Conservation (phyloP, 2,113 vertebrate genomes). For the Microtus montanus region DNA sequence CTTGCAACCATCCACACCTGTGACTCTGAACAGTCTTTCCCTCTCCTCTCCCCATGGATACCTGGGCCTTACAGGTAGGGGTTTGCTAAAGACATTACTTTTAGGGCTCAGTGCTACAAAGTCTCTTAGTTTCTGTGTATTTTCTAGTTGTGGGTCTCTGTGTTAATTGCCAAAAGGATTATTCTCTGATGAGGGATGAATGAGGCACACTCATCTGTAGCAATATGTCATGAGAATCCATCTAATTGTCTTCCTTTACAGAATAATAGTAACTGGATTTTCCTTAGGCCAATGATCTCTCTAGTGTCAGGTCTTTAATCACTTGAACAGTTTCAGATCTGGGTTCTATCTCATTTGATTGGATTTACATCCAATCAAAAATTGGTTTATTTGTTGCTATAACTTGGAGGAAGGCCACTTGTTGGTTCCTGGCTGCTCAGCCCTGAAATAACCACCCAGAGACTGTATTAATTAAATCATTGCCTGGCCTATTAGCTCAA, state of each 20-base stretch:
- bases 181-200: background rate
- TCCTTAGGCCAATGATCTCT: background rate
- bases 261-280: background rate
- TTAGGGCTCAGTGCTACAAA: background rate
- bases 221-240: background rate
- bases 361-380: background rate
- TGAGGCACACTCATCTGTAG: background rate
- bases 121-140: background rate
- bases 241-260: background rate
- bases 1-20: background rate
- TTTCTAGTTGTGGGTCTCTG: background rate
- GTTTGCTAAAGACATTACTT: background rate
- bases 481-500: too few species aligned
- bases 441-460: too few species aligned
- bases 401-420: background rate
- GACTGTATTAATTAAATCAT: too few species aligned
- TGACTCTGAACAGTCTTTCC: background rate
- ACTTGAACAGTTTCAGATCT: background rate
- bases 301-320: background rate
- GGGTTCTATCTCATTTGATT: background rate
- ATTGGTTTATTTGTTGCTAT: background rate
- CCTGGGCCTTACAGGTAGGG: background rate
- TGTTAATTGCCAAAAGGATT: background rate
- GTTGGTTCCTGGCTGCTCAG: too few species aligned
- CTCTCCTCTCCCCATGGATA: background rate